These are phyloP conservation scores for human (Homo sapiens) DNA, from an alignment of 2,113 vertebrate genomes.

Conservation along the genomic window DNA sequence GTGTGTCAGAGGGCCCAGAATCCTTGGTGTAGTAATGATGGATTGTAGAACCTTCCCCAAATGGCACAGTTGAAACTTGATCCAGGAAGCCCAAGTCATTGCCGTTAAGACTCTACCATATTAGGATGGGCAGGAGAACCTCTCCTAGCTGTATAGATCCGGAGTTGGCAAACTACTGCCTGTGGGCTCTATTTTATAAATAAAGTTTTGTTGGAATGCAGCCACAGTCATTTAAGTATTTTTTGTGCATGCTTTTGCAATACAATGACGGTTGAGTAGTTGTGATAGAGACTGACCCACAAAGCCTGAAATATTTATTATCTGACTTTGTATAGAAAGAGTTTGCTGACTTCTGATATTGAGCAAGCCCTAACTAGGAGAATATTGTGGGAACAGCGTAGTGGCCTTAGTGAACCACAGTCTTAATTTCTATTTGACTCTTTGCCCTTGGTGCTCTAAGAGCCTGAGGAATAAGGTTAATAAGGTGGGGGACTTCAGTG, in stretches of 20 bases:
- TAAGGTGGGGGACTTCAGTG: neutral
- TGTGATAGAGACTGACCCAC: neutral
- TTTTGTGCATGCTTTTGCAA: constrained; percentile 2
- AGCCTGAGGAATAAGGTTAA: neutral
- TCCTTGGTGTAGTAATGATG: neutral
- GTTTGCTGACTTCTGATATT: neutral
- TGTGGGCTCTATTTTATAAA: neutral
- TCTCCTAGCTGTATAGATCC: neutral
- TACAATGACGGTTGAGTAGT: neutral
- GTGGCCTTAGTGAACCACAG: neutral
- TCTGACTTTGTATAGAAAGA: constrained; percentile 4
- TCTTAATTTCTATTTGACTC: constrained; percentile 18
- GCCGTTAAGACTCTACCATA: neutral
- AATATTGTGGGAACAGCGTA: neutral
- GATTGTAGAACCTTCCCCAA: neutral
- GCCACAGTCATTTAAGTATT: neutral
- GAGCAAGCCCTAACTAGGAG: neutral
- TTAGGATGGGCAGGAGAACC: neutral
- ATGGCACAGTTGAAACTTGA: neutral
- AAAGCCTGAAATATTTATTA: constrained; percentile 19
- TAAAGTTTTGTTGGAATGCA: neutral
- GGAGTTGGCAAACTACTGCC: neutral
- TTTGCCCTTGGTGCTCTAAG: neutral
- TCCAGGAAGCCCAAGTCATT: neutral
- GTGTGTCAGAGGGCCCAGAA: neutral